Evolutionary conservation across 2,797 vertebrate genomes (phyloP).

Genomic region (Schizopygopsis malacanthus): DNA sequence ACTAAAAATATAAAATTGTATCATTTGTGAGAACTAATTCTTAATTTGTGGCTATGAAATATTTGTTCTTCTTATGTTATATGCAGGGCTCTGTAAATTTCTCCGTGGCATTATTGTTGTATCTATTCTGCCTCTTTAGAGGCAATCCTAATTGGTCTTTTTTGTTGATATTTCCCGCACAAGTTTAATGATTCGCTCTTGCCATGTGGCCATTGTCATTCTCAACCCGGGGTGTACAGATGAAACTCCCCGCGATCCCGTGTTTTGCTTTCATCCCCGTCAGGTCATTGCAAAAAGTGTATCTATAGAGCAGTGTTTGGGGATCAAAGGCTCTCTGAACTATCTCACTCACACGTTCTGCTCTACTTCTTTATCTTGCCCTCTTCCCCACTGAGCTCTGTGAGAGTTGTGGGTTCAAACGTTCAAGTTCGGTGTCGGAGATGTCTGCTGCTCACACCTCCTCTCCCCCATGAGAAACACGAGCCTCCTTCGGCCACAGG

Average conservation of each 20-base stretch:
- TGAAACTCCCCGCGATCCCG: slow-evolving; percentile 26
- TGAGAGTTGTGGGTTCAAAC: slow-evolving; percentile 75
- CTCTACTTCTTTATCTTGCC: slow-evolving; percentile 52
- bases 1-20: not conserved
- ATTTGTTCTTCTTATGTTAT: not conserved
- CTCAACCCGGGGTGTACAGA: slow-evolving; percentile 2
- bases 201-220: slow-evolving; percentile 44
- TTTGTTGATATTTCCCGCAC: slow-evolving; percentile 2
- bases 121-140: not conserved
- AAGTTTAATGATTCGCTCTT: slow-evolving; percentile 3
- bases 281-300: slow-evolving; percentile 45
- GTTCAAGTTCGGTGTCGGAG: slow-evolving; percentile 77
- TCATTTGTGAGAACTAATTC: not conserved
- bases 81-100: not conserved
- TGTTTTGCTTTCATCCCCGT: slow-evolving; percentile 39
- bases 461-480: slow-evolving; percentile 78
- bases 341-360: slow-evolving; percentile 57
- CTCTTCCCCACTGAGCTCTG: slow-evolving; percentile 49
- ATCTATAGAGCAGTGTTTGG: slow-evolving; percentile 49
- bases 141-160: slow-evolving; percentile 5
- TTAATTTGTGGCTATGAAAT: not conserved
- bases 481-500: slow-evolving; percentile 73
- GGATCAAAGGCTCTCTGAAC: slow-evolving; percentile 61
- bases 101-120: not conserved
- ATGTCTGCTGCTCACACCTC: slow-evolving; percentile 79